Evolutionary conservation across 1,140 invertebrate species (phyloP).

Genomic region (Ceratosolen solmsi): DNA sequence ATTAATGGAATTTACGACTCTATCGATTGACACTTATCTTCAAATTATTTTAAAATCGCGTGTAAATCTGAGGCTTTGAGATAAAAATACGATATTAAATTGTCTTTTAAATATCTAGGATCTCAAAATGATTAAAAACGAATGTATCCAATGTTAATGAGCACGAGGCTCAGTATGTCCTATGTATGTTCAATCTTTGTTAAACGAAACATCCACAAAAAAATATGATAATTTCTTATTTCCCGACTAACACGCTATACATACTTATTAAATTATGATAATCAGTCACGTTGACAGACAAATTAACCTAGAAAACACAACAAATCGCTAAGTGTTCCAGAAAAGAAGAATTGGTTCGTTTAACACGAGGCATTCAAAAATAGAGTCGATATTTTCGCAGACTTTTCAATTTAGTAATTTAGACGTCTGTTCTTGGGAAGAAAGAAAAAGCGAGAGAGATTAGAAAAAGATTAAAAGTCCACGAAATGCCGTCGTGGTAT

Average conservation of each 20-base stretch:
- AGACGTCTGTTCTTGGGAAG: not conserved
- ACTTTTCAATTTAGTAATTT: constrained; percentile 33
- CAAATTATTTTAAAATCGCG: not conserved
- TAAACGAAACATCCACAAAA: too few relatives aligned
- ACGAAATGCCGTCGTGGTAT: constrained; percentile 45
- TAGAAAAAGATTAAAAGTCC: constrained; percentile 51
- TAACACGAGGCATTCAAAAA: not conserved
- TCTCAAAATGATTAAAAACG: too few relatives aligned
- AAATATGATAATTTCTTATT: too few relatives aligned
- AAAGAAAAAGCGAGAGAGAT: constrained; percentile 20
- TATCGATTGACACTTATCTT: not conserved
- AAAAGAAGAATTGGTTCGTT: constrained; percentile 9
- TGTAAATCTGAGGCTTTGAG: too few relatives aligned
- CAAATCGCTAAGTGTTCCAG: not conserved
- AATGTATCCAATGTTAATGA: too few relatives aligned
- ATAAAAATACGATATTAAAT: too few relatives aligned
- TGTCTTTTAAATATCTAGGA: too few relatives aligned
- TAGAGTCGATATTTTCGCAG: constrained; percentile 27
- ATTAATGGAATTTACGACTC: not conserved
- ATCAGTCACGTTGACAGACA: not conserved
- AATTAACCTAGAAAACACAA: not conserved
- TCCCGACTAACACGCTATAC: too few relatives aligned
- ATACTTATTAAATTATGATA: not conserved
- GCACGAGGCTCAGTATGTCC: too few relatives aligned
- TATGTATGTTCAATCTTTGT: too few relatives aligned